These are phyloP conservation scores for Epizoanthus scotinus DNA, from an alignment of 92 coral and sea anemone species.

Conservation along the genomic window DNA sequence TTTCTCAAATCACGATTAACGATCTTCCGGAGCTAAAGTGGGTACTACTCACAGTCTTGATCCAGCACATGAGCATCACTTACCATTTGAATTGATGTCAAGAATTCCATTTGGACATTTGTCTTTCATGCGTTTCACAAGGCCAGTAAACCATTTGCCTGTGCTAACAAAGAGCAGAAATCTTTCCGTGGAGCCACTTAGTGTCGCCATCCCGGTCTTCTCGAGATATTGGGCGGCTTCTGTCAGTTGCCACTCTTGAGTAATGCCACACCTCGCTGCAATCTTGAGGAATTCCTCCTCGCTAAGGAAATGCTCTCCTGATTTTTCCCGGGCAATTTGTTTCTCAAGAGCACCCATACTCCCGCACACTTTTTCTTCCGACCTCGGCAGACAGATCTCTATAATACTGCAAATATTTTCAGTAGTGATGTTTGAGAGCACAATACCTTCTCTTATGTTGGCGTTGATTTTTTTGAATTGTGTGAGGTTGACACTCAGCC, in stretches of 20 bases:
- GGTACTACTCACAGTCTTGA: too few relatives aligned
- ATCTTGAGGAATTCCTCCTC: background rate
- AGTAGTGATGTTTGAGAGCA: background rate
- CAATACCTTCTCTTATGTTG: background rate
- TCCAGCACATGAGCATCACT: background rate
- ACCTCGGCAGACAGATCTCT: background rate
- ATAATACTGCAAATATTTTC: background rate
- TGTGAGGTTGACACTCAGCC: background rate
- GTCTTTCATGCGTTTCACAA: constrained; percentile 7
- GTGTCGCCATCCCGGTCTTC: constrained; percentile 11
- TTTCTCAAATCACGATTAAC: too few relatives aligned
- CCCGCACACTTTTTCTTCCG: background rate
- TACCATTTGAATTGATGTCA: background rate
- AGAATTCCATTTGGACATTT: constrained; percentile 24
- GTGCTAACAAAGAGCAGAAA: constrained; percentile 17
- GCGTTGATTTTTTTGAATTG: constrained; percentile 1
- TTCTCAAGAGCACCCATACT: background rate
- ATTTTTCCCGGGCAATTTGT: background rate
- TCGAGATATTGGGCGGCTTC: constrained; percentile 24
- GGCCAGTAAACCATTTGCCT: background rate
- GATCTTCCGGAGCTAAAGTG: too few relatives aligned
- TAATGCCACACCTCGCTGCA: constrained; percentile 4
- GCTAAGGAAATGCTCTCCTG: background rate
- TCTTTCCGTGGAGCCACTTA: background rate
- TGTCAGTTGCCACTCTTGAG: constrained; percentile 2